These are phyloP conservation scores for Adela reaumurella DNA, from an alignment of 2,888 invertebrate species.

Conservation along the genomic window DNA sequence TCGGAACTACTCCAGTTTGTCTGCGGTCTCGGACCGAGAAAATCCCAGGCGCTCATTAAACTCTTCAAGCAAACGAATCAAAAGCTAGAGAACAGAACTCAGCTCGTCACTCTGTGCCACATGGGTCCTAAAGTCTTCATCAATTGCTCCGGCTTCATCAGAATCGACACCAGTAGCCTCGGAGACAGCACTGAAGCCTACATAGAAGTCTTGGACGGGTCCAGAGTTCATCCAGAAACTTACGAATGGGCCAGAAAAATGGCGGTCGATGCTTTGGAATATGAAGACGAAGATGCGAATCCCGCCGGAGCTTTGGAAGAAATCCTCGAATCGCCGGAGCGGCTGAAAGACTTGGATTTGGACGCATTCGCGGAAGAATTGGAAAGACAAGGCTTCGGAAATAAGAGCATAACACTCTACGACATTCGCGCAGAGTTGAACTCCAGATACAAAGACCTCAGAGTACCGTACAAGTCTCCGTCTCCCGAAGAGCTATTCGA, in stretches of 20 bases:
- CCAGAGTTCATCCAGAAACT: conserved; percentile 97
- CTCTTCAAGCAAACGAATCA: conserved; percentile 88
- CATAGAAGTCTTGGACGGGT: conserved; percentile 94
- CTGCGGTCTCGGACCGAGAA: conserved; percentile 94
- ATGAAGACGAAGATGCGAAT: conserved; percentile 95
- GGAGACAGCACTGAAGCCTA: conserved; percentile 94
- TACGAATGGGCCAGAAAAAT: conserved; percentile 99
- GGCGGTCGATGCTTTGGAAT: conserved; percentile 98
- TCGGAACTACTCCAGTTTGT: conserved; percentile 92
- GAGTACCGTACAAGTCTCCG: conserved; percentile 73
- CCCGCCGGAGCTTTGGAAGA: conserved; percentile 97
- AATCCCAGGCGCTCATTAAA: conserved; percentile 83
- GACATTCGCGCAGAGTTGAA: conserved; percentile 96
- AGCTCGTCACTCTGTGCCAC: conserved; percentile 91
- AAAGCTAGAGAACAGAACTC: conserved; percentile 89
- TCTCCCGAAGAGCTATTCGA: conserved; percentile 89
- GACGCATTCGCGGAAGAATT: conserved; percentile 98
- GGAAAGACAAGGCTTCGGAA: conserved; percentile 85
- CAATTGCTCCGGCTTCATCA: conserved; percentile 98
- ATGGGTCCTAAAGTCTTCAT: conserved; percentile 99
- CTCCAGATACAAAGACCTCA: conserved; percentile 86
- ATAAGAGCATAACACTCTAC: conserved; percentile 91
- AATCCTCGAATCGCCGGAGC: conserved; percentile 91
- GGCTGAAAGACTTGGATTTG: conserved; percentile 91
- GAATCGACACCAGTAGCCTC: conserved; percentile 93